phyloP scores from a whole-genome alignment of 2,888 invertebrate genomes.

The Scaptomyza polygonia region DNA sequence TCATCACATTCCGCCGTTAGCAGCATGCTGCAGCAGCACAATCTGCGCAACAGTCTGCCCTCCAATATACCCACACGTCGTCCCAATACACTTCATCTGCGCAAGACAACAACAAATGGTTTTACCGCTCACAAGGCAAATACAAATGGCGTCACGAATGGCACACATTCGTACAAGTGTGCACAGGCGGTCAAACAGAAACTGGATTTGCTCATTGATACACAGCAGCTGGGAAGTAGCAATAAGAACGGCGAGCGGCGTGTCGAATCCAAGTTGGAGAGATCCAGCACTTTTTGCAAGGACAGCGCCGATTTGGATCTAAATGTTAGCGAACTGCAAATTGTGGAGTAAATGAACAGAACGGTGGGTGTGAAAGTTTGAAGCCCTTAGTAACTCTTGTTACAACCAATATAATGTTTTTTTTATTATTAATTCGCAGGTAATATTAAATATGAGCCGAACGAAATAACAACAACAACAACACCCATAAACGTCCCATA shows the following conservation, averaged over 20 bases:
- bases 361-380: conserved; percentile 8
- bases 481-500: conserved; percentile 75
- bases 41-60: conserved; percentile 78
- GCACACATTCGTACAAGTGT: conserved; percentile 63
- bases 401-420: no score
- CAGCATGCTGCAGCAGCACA: conserved; percentile 71
- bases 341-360: conserved; percentile 79
- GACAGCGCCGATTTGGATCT: conserved; percentile 81
- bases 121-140: conserved; percentile 25
- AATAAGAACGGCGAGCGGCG: conserved; percentile 36
- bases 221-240: conserved; percentile 37
- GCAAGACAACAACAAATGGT: conserved; percentile 70
- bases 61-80: conserved; percentile 83
- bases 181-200: conserved; percentile 81
- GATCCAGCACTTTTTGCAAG: conserved; percentile 85
- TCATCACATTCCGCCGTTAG: conserved; percentile 80
- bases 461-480: conserved; percentile 32
- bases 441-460: conserved; percentile 67
- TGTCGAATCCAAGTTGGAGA: conserved; percentile 82
- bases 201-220: conserved; percentile 81
- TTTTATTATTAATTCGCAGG: conserved; percentile 35
- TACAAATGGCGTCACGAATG: conserved; percentile 63
- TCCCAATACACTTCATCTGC: conserved; percentile 81
- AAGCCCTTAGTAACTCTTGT: no score
- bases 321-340: conserved; percentile 82